phyloP scores from a whole-genome alignment of 2,113 vertebrate genomes.

The Sialia sialis region DNA sequence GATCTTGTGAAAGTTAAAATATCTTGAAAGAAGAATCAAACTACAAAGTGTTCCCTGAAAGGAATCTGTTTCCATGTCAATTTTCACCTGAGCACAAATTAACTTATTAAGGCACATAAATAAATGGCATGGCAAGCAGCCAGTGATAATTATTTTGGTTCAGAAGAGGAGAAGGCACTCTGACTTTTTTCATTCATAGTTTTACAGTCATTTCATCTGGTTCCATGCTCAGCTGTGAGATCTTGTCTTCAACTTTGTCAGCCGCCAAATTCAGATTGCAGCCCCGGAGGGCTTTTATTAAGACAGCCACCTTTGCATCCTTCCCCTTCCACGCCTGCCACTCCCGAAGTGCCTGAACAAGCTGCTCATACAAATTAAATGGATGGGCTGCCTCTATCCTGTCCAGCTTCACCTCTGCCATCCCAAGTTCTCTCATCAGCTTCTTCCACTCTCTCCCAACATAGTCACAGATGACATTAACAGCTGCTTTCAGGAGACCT shows the following conservation, averaged over 20 bases:
- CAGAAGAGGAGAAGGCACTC: not conserved
- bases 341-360: conserved; percentile 68
- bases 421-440: conserved; percentile 72
- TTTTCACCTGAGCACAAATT: not conserved
- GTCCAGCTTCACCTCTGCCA: conserved; percentile 73
- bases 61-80: not conserved
- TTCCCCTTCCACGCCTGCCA: conserved; percentile 72
- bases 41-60: not conserved
- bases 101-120: not conserved
- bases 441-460: conserved; percentile 79
- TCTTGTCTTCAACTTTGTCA: conserved; percentile 66
- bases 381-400: conserved; percentile 63
- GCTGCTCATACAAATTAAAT: conserved; percentile 64
- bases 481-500: conserved; percentile 73
- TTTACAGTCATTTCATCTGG: not conserved
- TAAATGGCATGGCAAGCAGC: not conserved
- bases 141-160: not conserved
- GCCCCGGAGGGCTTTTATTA: conserved; percentile 72
- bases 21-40: not conserved
- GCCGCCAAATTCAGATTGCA: conserved; percentile 80
- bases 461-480: conserved; percentile 57
- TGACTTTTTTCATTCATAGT: not conserved
- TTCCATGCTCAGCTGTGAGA: not conserved
- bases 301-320: conserved; percentile 46
- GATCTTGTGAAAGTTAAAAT: not conserved